Base-by-base conservation (phyloP, 1,140 invertebrate genomes). In the Bacillus rossius region DNA sequence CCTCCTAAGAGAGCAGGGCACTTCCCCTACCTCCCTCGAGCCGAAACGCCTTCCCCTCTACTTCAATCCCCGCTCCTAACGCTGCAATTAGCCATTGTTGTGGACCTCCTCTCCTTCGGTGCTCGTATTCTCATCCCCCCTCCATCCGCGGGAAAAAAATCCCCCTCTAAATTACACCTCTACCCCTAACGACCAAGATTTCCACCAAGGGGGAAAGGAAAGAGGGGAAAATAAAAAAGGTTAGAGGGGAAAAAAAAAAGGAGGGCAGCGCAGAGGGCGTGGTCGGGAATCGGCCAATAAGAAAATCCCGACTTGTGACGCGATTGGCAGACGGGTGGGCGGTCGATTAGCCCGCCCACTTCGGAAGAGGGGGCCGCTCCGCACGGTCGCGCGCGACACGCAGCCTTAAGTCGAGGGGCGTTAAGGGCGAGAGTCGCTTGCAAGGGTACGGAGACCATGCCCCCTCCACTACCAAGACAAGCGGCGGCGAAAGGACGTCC, bases 271-370 rank as follows among this genome's bases (percentile, higher is more conserved):
- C 29, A 40, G 40, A 19, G 38, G 53, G 53, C 53, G 53, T 55
- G 53, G 53, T 55, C 14, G 43, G n/a, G 34, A 26, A 55, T 55
- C 53, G 45, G 53, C 53, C 53, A 55, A 40, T 55, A 55, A 55
- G 53, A 37, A 55, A 40, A 42, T 34, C 22, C 25, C 37, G 16
- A 8, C 53, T 55, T 25, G 16, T n/a, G 40, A 55, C 20, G 22
- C 43, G 53, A 55, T 55, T 55, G 53, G 53, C 53, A 55, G 53
- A 40, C 22, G 29, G 29, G 29, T 25, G 23, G 38, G 14, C 37
- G 29, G 29, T 40, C 40, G 53, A 55, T 55, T 55, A 55, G 53
- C 38, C 53, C 19, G 40, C 53, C 53, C 23, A 38, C 34, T 13
- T 3, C 8, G 14, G n/a, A n/a, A n/a, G 16, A 20, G 8, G 19